Base-by-base conservation (phyloP, 1,140 invertebrate genomes). In the Sycobia sp. region DNA sequence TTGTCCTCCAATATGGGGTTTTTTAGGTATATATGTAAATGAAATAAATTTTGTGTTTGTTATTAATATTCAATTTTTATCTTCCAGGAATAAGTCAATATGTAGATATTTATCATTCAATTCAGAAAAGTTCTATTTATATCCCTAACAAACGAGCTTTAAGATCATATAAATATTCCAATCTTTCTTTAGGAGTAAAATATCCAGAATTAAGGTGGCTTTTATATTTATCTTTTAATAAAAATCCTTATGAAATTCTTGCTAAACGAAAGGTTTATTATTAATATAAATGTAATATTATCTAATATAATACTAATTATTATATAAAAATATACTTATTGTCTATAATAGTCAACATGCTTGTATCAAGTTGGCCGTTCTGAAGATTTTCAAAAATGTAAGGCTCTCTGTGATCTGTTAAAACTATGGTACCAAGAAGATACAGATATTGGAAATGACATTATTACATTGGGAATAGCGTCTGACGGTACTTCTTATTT, bases 1-100 rank as follows among this genome's bases (percentile, higher is more conserved):
- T 22, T 72, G 67, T 43, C 71, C 71, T 54, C 71, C 71, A 25
- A 66, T 72, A 18, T 72, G 71, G 71, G 71, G 71, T 22, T 72
- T 65, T 14, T 41, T 72, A 32, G 71, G 68, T 71, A 55, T 4
- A 23, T 55, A 3, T 20, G 14, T 10, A 44, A 20, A 11, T 44
- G n/a, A 20, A 23, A 25, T 20, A 51, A 32, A 20, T 10, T 20
- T 44, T 27, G 25, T 29, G 23, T 16, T 55, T 43, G 27, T 25
- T 18, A 43, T 20, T 10, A 29, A 13, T 55, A 43, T 20, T 50
- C 9, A 13, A n/a, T 5, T 14, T 27, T 55, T 22, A 27, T 43
- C 41, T 7, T 62, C 23, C 27, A 73, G 71, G 71, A 38, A 61
- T 73, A n/a, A 71, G 64, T 62, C 46, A 62, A 1, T 71, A 58